Evolutionary conservation across 2,113 vertebrate species (phyloP), one percentile per base, ranked within the genome.

Genomic region (Hippocampus mohnikei): DNA sequence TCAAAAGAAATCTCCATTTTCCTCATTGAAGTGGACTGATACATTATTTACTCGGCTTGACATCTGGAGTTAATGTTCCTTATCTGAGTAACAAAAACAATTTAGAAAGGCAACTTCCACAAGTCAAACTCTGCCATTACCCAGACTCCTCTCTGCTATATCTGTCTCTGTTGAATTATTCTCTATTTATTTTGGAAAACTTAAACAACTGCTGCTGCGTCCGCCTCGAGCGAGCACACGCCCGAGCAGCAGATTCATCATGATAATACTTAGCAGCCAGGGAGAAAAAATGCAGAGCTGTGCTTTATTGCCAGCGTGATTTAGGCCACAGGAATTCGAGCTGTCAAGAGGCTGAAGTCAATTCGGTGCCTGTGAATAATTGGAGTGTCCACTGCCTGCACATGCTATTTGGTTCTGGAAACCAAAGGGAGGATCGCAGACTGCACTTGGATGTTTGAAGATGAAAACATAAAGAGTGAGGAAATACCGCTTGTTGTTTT

Each of bases 101-200:
- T 93, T 93, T 93, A 89, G 91, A 93, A 91, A 93, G 82, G 89
- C 87, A 92, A 93, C 92, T 93, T 93, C 90, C 91, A 93, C 92
- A 90, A 91, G 92, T 93, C 91, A 93, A 92, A 90, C 87, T 87
- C 82, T 83, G 87, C 90, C 84, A 88, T 91, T 92, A 92, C 88
- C 86, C 91, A 92, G 90, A 84, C 90, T 90, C 78, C 80, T 90
- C 88, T 91, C 86, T 90, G 27, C 21, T 90, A 87, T 87, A 91
- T 94, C 90, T 88, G 88, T 94, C 92, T 93, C 89, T 82, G 88
- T 89, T 91, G 90, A 92, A 91, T 91, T 90, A 89, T 88, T 87
- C 85, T 83, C 86, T 91, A 91, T 93, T 93, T 93, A 92, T 93
- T 94, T 92, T 88, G 85, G 83, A 91, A 91, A 93, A 92, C 76